Evolutionary conservation across 1,140 invertebrate species (phyloP), one percentile per base, ranked within the genome.

Genomic region (Cylas formicarius): DNA sequence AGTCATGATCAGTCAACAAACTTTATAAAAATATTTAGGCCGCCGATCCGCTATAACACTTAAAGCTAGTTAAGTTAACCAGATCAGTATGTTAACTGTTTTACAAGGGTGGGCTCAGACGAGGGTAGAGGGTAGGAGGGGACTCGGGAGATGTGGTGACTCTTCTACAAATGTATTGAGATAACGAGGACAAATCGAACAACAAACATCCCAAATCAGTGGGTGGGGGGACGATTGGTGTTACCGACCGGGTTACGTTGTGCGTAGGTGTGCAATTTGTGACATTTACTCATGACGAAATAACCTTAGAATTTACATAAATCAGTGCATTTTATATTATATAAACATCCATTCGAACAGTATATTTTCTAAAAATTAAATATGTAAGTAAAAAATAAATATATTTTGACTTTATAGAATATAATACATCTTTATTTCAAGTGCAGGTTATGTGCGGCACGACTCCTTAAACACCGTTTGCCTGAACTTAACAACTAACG

Each of bases 21-120:
- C 50, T 36, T 53, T 59, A 59, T 52, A 59, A 59, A 59, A 59
- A 59, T 59, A 59, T 59, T 59, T 59, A 59, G 57, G 57, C 57
- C 57, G 57, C 48, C 55, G 52, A 52, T 33, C 13, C 9, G 14
- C 31, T 46, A 37, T 31, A 39, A 31, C 39, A 28, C 35, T 28
- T 46, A 44, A 35, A 17, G 29, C 41, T 35, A 44, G 20, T 42
- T 11, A 14, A 22, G 41, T 35, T 27, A 44, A 35, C 41, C 41
- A 17, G 11, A 17, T 44, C 41, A 26, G 11, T 35, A 44, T 35
- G 21, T 44, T 42, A 32, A 42, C 18, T n/a, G n/a, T 18, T 23
- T 36, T 36, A 23, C n/a, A 39, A 11, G 13, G 19, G 16, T 42
- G 32, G 28, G 39, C 20, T 31, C 19, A 32, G 32, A 10, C 22